These are phyloP conservation scores for Osmoderma eremita DNA, from an alignment of 2,888 invertebrate species.

Conservation along the genomic window DNA sequence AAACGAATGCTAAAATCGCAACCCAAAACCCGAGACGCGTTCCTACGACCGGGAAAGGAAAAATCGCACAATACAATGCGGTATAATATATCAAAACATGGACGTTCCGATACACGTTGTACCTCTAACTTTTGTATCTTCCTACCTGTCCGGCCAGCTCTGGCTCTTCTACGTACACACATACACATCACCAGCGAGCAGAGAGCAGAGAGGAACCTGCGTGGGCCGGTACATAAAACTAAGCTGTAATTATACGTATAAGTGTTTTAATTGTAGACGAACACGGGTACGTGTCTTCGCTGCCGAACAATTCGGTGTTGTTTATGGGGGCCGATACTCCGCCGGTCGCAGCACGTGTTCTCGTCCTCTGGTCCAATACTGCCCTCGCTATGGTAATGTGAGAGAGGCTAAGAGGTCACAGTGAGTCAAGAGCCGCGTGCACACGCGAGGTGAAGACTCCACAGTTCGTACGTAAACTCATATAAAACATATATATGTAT, in stretches of 20 bases:
- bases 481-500: constrained; percentile 46
- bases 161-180: constrained; percentile 5
- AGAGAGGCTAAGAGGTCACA: constrained; percentile 64
- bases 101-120: too few species aligned
- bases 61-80: too few species aligned
- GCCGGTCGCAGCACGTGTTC: constrained; percentile 47
- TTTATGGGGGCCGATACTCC: constrained; percentile 46
- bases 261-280: constrained; percentile 64
- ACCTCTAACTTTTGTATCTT: too few species aligned
- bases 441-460: constrained; percentile 58
- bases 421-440: constrained; percentile 62
- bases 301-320: constrained; percentile 53
- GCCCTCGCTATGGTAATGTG: constrained; percentile 62
- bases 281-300: constrained; percentile 59
- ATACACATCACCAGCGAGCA: constrained; percentile 41
- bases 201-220: constrained; percentile 53
- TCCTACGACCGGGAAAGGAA: too few species aligned
- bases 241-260: constrained; percentile 63
- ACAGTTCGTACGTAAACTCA: not conserved
- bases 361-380: constrained; percentile 57
- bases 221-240: constrained; percentile 62
- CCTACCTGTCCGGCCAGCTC: too few species aligned
- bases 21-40: too few species aligned
- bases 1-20: too few species aligned
- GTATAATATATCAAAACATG: too few species aligned